Base-by-base conservation (phyloP, 2,113 vertebrate genomes). In the Tauraco erythrolophus region DNA sequence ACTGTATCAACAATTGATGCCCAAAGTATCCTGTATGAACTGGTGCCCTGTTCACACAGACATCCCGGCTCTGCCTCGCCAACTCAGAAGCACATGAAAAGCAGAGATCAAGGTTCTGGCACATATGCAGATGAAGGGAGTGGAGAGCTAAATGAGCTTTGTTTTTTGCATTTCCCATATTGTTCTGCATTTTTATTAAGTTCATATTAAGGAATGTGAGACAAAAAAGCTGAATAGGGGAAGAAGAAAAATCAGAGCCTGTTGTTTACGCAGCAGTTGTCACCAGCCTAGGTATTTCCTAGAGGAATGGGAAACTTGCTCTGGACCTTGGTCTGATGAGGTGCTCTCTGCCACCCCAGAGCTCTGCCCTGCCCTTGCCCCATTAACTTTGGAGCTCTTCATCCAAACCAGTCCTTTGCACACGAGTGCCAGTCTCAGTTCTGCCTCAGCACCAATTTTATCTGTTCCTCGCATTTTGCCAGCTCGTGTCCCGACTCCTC, bases 381-480 rank as follows among this genome's bases (percentile, higher is more conserved):
- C 4, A 25, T 22, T n/a, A 77, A 37, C 33, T 74, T 14, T 14
- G 22, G 22, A 56, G 70, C 12, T 75, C n/a, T 41, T 35, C 5
- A 60, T 37, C 15, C 31, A 53, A 56, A 65, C 28, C 0, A 0
- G 22, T 54, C n/a, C 53, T 48, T 53, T 45, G 45, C 3, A 1
- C 22, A 16, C 0, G 1, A 60, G 4, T 4, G 8, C 11, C 69
- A 61, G 60, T 14, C 23, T 65, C n/a, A 33, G 28, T 39, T 72
- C 81, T 89, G 64, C 68, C 39, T 69, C 79, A 35, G 37, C 12
- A 54, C 27, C 33, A 48, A 28, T 81, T 48, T 35, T 54, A 75
- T 13, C 21, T 5, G 0, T 28, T 87, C 39, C 33, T 87, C 74
- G n/a, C 4, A 2, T 4, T 35, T 61, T 48, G 11, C 23, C 76